Conservation (phyloP, 1,140 invertebrate genomes). For the Zaprionus kolodkinae region DNA sequence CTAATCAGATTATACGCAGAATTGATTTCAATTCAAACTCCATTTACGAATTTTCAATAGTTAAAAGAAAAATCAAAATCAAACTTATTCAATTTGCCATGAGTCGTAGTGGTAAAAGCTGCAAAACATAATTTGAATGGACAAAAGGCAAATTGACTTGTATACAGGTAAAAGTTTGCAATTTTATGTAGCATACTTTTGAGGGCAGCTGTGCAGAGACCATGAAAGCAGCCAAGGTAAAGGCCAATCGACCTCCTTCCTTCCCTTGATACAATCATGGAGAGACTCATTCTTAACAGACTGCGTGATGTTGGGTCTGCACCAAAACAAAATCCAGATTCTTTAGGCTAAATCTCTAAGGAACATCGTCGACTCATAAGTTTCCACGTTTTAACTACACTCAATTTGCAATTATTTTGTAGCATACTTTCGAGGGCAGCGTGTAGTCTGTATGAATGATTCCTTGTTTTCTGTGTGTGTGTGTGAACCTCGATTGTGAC, state of each 20-base stretch:
- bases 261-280: too few species aligned
- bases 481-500: slow-evolving; percentile 18
- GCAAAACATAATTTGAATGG: slow-evolving; percentile 14
- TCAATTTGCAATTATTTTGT: too few species aligned
- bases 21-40: slow-evolving; percentile 46
- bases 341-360: too few species aligned
- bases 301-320: too few species aligned
- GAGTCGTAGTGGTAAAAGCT: slow-evolving; percentile 6
- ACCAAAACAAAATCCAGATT: too few species aligned
- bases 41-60: slow-evolving; percentile 32
- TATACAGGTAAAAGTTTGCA: too few species aligned
- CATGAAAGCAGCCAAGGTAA: too few species aligned
- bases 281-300: too few species aligned
- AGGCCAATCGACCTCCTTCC: too few species aligned
- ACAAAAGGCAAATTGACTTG: background rate
- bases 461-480: background rate
- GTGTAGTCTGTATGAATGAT: background rate
- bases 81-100: slow-evolving; percentile 34
- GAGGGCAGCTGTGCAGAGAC: background rate
- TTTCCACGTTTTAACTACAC: too few species aligned
- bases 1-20: slow-evolving; percentile 50
- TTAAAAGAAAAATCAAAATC: slow-evolving; percentile 16
- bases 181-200: background rate
- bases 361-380: too few species aligned
- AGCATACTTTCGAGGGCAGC: background rate